Evolutionary conservation across 1,140 invertebrate species (phyloP), one percentile per base, ranked within the genome.

Genomic region (Drosophila tsacasi): DNA sequence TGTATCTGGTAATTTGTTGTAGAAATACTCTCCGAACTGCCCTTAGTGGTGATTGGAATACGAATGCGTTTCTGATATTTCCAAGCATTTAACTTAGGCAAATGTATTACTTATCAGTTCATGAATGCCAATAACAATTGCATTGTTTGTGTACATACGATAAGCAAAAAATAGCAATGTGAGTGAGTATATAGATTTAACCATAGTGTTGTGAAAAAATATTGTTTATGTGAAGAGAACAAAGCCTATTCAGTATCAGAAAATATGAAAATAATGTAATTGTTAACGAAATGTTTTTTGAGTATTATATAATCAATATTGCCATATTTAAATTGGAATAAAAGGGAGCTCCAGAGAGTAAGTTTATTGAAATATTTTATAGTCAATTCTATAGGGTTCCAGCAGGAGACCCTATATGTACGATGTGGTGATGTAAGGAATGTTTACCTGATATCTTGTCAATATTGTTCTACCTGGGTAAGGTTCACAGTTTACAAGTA

Each of bases 81-180:
- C 0, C 32, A 55, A 37, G n/a, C 52, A 39, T 23, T 23, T 35
- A 17, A 37, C 15, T 39, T 39, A 7, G 37, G 32, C 21, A 55
- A 37, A 55, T 25, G 55, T 40, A 30, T 44, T 59, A 21, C 57
- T 59, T 59, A 59, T 59, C 57, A 42, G 17, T 44, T 59, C 17
- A 30, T 10, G 13, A 40, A 21, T 3, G 35, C 7, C 39, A 27
- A 30, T 10, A 37, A 55, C 52, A 55, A 37, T 55, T 17, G 21
- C 52, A 39, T 55, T 44, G 57, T 46, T 44, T 19, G 39, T 44
- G 25, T 59, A 27, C 30, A n/a, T 30, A 55, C 52, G 57, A 44
- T 59, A 27, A 44, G 57, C 8, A 59, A 13, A 27, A n/a, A 13
- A 25, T 27, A 15, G 19, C 0, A 12, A 37, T 25, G 25, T 21